Evolutionary conservation across 2,888 invertebrate genomes (phyloP), one percentile per base, ranked within the genome.

Genomic region (Strigamia crassipes): DNA sequence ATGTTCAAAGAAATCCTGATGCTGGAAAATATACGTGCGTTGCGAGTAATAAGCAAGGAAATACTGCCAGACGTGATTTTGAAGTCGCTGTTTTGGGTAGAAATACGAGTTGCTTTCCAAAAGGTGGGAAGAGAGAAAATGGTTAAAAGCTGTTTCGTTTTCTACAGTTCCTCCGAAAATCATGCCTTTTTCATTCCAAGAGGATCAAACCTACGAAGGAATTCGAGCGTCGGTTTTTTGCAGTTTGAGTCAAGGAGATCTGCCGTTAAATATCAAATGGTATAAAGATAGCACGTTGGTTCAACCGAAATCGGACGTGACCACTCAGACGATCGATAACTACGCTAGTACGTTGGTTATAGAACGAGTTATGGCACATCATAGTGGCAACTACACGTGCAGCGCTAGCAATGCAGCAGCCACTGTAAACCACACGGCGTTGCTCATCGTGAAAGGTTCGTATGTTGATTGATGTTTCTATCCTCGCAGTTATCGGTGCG

Each of bases 381-480:
- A 83, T 42, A 81, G 82, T 38, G 85, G 85, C 42, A 84, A 83
- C 77, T 86, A 86, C 84, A 95, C 95, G n/a, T 96, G 96, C 88
- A 92, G 94, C 81, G 95, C 95, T n/a, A 92, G 92, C 79, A 96
- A 96, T 89, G 91, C 94, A 31, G 96, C 96, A 15, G 95, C 94
- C 13, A 91, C 91, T 5, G 94, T 94, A 86, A 90, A 91, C 83
- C 93, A 93, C 86, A 92, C 93, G 10, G 93, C 94, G 82, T 93
- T 94, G 34, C 90, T 94, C 5, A 94, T 94, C 18, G 94, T 94
- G 18, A 94, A 94, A 88, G 94, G 93, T 93, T 90, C 90, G 86
- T 80, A 5, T 15, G 15, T 56, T 18, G 18, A 10, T 27, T 9
- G 31, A 73, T 73, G 23, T 73, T 27, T 73, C 5, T 15, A 2